Evolutionary conservation across 37 sponge, comb jelly and placozoan species (phyloP).

Genomic region (Lycopodina hypogea): DNA sequence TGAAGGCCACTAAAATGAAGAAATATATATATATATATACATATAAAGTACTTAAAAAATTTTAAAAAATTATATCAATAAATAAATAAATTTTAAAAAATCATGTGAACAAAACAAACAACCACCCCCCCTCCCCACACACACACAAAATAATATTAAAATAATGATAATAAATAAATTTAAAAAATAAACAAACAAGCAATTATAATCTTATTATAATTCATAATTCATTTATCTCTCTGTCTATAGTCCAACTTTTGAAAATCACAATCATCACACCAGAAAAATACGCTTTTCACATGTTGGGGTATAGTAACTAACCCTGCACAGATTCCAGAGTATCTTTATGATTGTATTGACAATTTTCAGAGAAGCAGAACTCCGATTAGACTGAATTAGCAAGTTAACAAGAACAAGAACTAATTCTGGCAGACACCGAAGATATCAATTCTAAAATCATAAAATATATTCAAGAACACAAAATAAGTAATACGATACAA

Average conservation of each 20-base stretch:
- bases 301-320: neutral
- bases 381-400: constrained; percentile 44
- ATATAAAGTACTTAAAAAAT: neutral
- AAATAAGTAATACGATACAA: neutral
- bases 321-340: constrained; percentile 55
- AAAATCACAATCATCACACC: no score
- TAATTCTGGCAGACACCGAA: constrained; percentile 35
- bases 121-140: no score
- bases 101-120: no score
- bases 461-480: no score
- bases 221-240: no score
- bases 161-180: no score
- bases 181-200: no score
- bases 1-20: constrained; percentile 44
- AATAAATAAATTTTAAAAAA: neutral
- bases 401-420: constrained; percentile 31
- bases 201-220: no score
- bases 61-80: neutral
- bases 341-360: constrained; percentile 33
- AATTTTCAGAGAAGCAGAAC: constrained; percentile 39
- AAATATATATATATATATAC: neutral
- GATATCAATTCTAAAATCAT: constrained; percentile 54
- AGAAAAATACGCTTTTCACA: neutral
- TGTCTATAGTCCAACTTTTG: no score
- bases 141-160: no score